Evolutionary conservation across 2,113 vertebrate species (phyloP), one percentile per base, ranked within the genome.

Genomic region (Isichthys henryi): DNA sequence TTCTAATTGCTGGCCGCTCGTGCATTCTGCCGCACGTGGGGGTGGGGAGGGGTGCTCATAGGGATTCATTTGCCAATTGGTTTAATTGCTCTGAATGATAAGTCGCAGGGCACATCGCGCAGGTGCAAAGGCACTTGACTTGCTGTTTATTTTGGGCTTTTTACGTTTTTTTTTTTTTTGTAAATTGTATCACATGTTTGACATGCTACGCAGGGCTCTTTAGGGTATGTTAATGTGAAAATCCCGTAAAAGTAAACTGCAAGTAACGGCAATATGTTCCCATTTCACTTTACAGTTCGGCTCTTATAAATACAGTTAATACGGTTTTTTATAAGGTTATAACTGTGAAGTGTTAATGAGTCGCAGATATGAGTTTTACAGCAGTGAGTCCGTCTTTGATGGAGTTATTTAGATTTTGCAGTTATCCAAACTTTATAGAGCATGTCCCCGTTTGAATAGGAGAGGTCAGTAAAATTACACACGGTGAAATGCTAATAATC

Each of bases 401-500:
- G 70, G 95, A 96, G 94, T 97, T 96, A 92, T 92, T 93, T 94
- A 93, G 92, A 93, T 95, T 96, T 96, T 92, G 31, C 88, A 91
- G 93, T 91, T 90, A 93, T 94, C 91, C 94, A 93, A 96, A 97
- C 94, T 97, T 96, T 95, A 96, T 91, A 94, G 96, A 96, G 95
- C 95, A 95, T 94, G 94, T 92, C 94, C 96, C 94, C 92, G 93
- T 96, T 96, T 97, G 95, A 97, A 97, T 97, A 97, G 96, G 96
- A 92, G 97, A 96, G 97, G 97, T 97, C 96, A 97, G 95, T 95
- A 95, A 96, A 97, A 97, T 96, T 96, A 97, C 97, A 96, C 97
- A 96, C 95, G 96, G 95, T 95, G 95, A 95, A 97, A 97, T 97
- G 96, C 97, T 99, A 99, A 99, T 99, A 99, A 98, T 98, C 97